Percentiles rank a stretch among this genome's conserved stretches.
Evolutionary conservation across 64 coral and sea anemone species (phyloP).

Genomic region (Astreopora myriophthalma): DNA sequence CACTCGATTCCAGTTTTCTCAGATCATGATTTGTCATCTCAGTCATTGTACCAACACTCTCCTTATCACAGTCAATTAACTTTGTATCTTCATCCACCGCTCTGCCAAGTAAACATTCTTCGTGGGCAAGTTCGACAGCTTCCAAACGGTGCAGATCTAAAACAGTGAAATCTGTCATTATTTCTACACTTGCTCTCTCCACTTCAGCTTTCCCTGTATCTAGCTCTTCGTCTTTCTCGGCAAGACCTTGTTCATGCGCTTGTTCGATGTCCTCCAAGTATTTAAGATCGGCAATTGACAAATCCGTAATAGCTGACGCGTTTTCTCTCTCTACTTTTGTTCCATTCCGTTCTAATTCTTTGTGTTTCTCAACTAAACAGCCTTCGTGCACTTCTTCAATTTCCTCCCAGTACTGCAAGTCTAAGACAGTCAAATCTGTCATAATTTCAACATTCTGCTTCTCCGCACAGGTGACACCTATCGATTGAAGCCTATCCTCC

Average conservation of each 20-base stretch:
- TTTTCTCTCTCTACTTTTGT: not conserved
- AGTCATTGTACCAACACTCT: slow-evolving; percentile 17
- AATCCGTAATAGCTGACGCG: slow-evolving; percentile 32
- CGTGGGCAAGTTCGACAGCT: slow-evolving; percentile 18
- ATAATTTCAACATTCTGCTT: not conserved
- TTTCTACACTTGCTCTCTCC: not conserved
- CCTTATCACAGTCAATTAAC: not conserved
- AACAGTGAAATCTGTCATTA: not conserved
- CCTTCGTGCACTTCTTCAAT: slow-evolving; percentile 37
- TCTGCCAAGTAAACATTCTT: slow-evolving; percentile 12
- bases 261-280: not conserved
- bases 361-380: slow-evolving; percentile 13
- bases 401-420: slow-evolving; percentile 27
- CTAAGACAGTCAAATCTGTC: not conserved
- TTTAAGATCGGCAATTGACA: slow-evolving; percentile 1
- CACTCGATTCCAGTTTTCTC: not conserved
- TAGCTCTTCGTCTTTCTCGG: no score
- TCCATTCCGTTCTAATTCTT: not conserved
- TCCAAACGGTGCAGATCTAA: not conserved
- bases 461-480: not conserved
- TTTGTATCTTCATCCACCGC: not conserved
- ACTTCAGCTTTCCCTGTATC: not conserved
- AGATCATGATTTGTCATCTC: not conserved
- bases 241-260: no score
- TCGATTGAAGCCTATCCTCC: not conserved